Conservation (phyloP, 2,888 invertebrate species). For the Nephrotoma flavescens region DNA sequence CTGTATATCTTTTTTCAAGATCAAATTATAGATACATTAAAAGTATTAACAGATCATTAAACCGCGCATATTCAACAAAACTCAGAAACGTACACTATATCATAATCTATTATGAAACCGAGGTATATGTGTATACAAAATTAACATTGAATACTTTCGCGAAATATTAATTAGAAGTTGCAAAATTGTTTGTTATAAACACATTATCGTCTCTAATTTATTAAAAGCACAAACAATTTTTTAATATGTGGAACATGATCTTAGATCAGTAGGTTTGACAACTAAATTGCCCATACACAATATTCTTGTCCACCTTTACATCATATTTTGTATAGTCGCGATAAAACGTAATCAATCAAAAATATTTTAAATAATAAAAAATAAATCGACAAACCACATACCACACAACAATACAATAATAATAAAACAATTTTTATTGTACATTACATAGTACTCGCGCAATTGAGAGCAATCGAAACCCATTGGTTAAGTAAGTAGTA, state of each 20-base stretch:
- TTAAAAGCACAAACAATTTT: not conserved
- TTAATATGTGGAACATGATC: not conserved
- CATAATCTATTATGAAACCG: not conserved
- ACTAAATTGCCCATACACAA: not conserved
- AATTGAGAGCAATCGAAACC: not conserved
- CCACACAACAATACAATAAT: not conserved
- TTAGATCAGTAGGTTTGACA: not conserved
- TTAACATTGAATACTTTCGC: not conserved
- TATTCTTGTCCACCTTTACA: not conserved
- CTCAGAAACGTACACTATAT: not conserved
- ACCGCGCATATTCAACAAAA: not conserved
- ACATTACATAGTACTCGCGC: not conserved
- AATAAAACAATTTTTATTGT: not conserved
- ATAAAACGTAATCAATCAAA: not conserved
- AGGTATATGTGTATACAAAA: not conserved
- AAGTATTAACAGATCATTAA: not conserved
- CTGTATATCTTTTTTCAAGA: not conserved
- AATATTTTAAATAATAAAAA: not conserved
- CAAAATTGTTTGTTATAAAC: not conserved
- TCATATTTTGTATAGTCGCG: not conserved
- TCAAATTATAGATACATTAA: not conserved
- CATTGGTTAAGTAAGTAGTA: not conserved
- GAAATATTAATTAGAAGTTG: not conserved
- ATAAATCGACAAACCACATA: not conserved
- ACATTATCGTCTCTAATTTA: not conserved